phyloP scores from a whole-genome alignment of 2,888 invertebrate species.

The Rotaria socialis region DNA sequence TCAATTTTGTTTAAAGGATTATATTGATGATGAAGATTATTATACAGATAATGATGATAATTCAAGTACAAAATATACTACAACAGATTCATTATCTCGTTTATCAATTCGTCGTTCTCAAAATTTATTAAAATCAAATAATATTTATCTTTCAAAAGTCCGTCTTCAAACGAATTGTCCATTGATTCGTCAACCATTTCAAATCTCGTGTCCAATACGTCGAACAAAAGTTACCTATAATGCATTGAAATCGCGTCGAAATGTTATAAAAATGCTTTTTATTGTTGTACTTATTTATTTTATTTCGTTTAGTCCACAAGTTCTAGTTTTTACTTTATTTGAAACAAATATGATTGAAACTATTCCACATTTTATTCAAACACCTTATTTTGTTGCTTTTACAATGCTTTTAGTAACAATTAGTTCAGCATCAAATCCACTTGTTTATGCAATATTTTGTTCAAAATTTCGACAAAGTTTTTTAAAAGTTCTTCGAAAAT shows the following conservation, averaged over 20 bases:
- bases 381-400: conserved; percentile 14
- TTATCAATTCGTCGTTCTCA: background rate
- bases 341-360: background rate
- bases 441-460: conserved; percentile 27
- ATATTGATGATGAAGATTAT: background rate
- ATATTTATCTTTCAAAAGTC: background rate
- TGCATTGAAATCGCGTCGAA: conserved; percentile 32
- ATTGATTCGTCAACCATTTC: background rate
- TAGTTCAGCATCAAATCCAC: conserved; percentile 31
- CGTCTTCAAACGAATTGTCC: background rate
- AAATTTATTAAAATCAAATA: background rate
- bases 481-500: background rate
- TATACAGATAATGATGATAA: background rate
- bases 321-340: background rate
- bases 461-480: conserved; percentile 24
- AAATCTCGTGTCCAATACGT: background rate
- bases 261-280: conserved; percentile 32
- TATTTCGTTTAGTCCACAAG: conserved; percentile 26
- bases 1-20: background rate
- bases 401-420: background rate
- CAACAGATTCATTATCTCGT: background rate
- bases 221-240: background rate
- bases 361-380: background rate
- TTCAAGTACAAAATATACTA: background rate
- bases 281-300: conserved; percentile 30